phyloP scores from a whole-genome alignment of 2,888 invertebrate species.

The Cenopis cana region DNA sequence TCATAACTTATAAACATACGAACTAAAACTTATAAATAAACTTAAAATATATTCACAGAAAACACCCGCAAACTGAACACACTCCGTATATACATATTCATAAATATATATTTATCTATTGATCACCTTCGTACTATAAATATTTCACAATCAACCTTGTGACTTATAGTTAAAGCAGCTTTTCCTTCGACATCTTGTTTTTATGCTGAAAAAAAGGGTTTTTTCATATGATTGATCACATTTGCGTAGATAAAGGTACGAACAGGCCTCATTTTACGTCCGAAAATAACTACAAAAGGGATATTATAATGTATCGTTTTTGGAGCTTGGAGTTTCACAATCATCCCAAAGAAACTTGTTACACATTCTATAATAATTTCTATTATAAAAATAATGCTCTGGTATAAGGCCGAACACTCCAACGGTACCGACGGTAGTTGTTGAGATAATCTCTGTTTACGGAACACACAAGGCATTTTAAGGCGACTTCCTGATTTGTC shows the following conservation, averaged over 20 bases:
- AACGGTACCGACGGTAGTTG: too few species aligned
- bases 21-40: background rate
- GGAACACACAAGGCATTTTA: too few species aligned
- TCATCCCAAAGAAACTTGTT: too few species aligned
- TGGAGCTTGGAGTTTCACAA: background rate
- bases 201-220: conserved; percentile 56
- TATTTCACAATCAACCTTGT: background rate
- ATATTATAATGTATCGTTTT: conserved; percentile 5
- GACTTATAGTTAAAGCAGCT: background rate
- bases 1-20: background rate
- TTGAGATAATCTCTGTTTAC: too few species aligned
- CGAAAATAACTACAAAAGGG: conserved; percentile 23
- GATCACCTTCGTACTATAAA: background rate
- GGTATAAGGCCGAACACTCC: too few species aligned
- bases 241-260: conserved; percentile 55
- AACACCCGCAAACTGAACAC: background rate
- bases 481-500: too few species aligned
- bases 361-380: too few species aligned
- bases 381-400: too few species aligned
- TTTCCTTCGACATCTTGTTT: background rate
- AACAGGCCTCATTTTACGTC: conserved; percentile 19
- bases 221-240: conserved; percentile 67
- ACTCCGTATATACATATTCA: conserved; percentile 4
- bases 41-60: conserved; percentile 8
- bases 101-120: conserved; percentile 33